These are phyloP conservation scores for Sturnira hondurensis DNA, from an alignment of 2,113 vertebrate genomes.

Conservation along the genomic window DNA sequence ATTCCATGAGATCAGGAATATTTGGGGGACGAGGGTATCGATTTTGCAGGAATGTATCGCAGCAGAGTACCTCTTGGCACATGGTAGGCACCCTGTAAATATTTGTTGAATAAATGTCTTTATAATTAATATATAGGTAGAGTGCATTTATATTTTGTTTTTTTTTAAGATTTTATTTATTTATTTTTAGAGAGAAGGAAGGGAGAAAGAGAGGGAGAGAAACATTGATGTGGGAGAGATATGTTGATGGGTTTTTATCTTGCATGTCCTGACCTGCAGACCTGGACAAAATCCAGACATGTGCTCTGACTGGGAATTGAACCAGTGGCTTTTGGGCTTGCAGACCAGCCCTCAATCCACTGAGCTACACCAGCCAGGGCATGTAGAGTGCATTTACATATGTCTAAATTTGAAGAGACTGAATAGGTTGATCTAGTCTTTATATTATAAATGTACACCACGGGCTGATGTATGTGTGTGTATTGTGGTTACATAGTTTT, in stretches of 20 bases:
- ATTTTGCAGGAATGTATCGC: not conserved
- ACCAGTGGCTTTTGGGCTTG: no score
- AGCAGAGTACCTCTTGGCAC: not conserved
- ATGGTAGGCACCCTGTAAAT: not conserved
- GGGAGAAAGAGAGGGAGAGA: no score
- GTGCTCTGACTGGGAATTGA: no score
- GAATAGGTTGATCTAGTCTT: not conserved
- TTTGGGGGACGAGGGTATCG: not conserved
- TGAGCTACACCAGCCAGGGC: no score
- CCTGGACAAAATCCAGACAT: no score
- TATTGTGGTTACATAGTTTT: not conserved
- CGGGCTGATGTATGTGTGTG: not conserved
- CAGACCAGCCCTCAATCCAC: no score
- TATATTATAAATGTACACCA: not conserved
- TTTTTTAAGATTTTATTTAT: no score
- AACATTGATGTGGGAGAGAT: no score
- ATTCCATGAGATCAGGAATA: not conserved
- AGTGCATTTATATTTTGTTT: not conserved
- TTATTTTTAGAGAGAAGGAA: no score
- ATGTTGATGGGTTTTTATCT: no score
- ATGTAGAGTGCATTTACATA: not conserved
- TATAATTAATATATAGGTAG: not conserved
- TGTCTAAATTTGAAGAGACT: not conserved
- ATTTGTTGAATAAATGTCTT: not conserved
- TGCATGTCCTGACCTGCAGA: no score